phyloP scores from a whole-genome alignment of 2,113 vertebrate species.

The Tricholaema leucomelas region DNA sequence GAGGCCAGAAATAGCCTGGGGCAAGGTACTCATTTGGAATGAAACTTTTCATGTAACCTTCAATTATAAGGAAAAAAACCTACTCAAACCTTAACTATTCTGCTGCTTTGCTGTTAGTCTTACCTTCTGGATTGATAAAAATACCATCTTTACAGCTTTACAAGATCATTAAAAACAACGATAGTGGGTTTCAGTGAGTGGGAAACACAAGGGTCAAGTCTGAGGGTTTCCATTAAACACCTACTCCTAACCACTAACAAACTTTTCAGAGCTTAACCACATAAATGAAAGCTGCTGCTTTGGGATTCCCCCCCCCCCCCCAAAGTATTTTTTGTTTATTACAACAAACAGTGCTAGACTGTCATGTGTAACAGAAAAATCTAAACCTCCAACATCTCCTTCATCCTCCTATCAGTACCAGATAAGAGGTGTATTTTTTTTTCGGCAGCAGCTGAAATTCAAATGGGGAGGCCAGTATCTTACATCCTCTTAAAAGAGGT shows the following conservation, averaged over 20 bases:
- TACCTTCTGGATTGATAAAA: slow-evolving; percentile 3
- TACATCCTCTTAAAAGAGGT: neutral
- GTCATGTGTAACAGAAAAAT: neutral
- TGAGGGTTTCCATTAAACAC: slow-evolving; percentile 46
- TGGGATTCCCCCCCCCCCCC: neutral
- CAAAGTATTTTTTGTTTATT: neutral
- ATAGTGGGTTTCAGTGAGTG: neutral
- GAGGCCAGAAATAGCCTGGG: slow-evolving; percentile 15
- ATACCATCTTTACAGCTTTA: neutral
- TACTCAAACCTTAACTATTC: neutral
- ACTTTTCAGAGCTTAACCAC: neutral
- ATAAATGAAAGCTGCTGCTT: neutral
- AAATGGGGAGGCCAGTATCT: neutral
- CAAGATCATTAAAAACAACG: neutral
- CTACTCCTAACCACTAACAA: neutral
- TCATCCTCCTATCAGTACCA: neutral
- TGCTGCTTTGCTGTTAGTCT: neutral
- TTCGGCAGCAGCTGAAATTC: neutral
- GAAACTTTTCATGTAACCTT: slow-evolving; percentile 4
- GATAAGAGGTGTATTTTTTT: neutral
- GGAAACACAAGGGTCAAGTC: slow-evolving; percentile 38
- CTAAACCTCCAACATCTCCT: neutral
- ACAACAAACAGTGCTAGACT: neutral
- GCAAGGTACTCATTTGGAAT: neutral
- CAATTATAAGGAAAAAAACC: neutral